These are phyloP conservation scores for Dryobotodes eremita DNA, from an alignment of 2,888 invertebrate genomes.

Conservation along the genomic window DNA sequence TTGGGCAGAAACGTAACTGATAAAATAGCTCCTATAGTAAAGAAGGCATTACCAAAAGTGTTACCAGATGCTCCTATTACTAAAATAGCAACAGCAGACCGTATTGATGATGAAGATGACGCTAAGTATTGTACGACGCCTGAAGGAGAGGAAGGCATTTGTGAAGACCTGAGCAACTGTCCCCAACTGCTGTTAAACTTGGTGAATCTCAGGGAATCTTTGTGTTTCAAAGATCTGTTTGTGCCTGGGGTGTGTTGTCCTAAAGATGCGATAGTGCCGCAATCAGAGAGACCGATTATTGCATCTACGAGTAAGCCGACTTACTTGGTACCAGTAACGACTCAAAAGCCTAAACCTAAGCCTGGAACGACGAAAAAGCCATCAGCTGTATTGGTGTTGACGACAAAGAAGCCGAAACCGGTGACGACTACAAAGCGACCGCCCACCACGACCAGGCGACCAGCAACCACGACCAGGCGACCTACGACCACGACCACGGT, in stretches of 20 bases:
- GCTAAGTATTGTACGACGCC: constrained; percentile 95
- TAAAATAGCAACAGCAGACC: constrained; percentile 84
- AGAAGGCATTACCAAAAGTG: constrained; percentile 85
- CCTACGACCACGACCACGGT: constrained; percentile 73
- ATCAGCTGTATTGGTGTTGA: constrained; percentile 79
- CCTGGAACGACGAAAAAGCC: constrained; percentile 76
- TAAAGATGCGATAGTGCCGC: constrained; percentile 83
- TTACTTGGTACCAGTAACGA: constrained; percentile 84
- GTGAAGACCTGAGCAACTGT: constrained; percentile 97
- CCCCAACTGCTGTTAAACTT: constrained; percentile 96
- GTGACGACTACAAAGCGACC: constrained; percentile 73
- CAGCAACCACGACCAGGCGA: constrained; percentile 73
- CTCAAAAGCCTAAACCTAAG: constrained; percentile 81
- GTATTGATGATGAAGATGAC: constrained; percentile 87
- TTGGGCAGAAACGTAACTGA: constrained; percentile 94
- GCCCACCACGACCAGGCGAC: constrained; percentile 75
- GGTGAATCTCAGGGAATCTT: constrained; percentile 95
- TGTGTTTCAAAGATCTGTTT: constrained; percentile 97
- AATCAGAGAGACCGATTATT: constrained; percentile 80
- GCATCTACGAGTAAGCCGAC: constrained; percentile 85
- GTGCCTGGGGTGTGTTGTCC: constrained; percentile 98
- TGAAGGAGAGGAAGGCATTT: constrained; percentile 94
- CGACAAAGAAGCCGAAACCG: constrained; percentile 78
- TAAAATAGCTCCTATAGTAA: constrained; percentile 94
- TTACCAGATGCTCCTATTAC: constrained; percentile 86